Percentiles rank a stretch among this genome's conserved stretches.
These are phyloP conservation scores for Luperina nickerlii DNA, from an alignment of 2,888 invertebrate species.

Conservation along the genomic window DNA sequence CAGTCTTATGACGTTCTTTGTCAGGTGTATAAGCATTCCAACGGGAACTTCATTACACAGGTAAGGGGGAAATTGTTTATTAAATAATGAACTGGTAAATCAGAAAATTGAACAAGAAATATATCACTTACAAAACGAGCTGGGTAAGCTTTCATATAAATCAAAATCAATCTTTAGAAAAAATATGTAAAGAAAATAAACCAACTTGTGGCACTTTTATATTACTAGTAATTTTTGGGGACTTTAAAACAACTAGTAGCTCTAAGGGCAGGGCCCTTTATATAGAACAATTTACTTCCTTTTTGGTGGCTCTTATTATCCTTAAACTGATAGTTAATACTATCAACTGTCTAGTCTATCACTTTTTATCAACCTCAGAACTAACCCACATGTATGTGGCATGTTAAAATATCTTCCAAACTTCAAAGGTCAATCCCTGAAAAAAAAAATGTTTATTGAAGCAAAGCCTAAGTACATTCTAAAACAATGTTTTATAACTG, in stretches of 20 bases:
- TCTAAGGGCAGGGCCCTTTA: too few species aligned
- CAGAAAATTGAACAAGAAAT: not conserved
- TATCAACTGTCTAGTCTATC: too few species aligned
- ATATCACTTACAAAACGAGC: not conserved
- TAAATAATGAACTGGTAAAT: not conserved
- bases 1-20: conserved; percentile 72
- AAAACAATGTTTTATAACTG: too few species aligned
- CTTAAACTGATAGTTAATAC: too few species aligned
- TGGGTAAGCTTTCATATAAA: not conserved
- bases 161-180: not conserved
- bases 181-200: not conserved
- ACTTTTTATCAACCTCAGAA: too few species aligned
- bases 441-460: too few species aligned
- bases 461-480: too few species aligned
- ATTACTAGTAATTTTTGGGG: not conserved
- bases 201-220: not conserved
- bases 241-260: not conserved
- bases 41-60: conserved; percentile 73
- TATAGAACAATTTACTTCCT: not conserved
- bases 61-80: conserved; percentile 61
- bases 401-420: too few species aligned
- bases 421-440: too few species aligned
- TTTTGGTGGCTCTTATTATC: not conserved
- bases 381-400: too few species aligned
- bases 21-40: conserved; percentile 70